These are phyloP conservation scores for Delphinus delphis DNA, from an alignment of 2,113 vertebrate genomes.

Conservation along the genomic window DNA sequence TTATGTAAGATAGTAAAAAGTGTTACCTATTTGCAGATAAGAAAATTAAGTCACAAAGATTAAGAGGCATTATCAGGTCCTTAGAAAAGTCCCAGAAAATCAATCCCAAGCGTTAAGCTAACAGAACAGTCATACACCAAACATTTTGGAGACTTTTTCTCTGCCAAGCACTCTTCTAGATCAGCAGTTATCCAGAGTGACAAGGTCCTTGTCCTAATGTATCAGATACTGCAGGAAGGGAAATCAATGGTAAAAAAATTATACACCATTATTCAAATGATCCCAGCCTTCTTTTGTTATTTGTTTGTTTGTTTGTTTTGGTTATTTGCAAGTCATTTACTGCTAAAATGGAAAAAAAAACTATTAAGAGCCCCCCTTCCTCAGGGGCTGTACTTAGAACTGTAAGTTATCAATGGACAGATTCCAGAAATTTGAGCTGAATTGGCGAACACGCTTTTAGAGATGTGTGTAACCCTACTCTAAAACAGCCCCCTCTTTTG, in stretches of 20 bases:
- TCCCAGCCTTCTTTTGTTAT: background rate
- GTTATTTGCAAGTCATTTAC: background rate
- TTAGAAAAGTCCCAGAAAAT: background rate
- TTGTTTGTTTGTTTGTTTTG: background rate
- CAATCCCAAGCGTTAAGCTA: background rate
- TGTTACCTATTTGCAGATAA: background rate
- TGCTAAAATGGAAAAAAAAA: background rate
- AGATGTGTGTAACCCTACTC: no score
- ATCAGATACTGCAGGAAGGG: background rate
- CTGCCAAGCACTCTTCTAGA: background rate
- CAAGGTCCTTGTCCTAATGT: background rate
- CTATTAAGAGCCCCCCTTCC: background rate
- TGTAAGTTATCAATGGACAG: background rate
- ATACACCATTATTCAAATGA: background rate
- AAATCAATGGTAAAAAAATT: background rate
- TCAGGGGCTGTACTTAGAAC: background rate
- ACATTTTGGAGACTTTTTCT: background rate
- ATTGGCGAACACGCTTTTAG: background rate
- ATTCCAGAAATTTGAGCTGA: background rate
- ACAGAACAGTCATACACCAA: background rate
- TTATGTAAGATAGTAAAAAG: background rate
- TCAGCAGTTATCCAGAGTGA: background rate
- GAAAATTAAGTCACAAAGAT: background rate
- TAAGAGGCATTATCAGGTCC: background rate
- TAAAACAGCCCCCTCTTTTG: background rate